Evolutionary conservation across 2,113 vertebrate species (phyloP).

Genomic region (Illadopsis cleaveri): DNA sequence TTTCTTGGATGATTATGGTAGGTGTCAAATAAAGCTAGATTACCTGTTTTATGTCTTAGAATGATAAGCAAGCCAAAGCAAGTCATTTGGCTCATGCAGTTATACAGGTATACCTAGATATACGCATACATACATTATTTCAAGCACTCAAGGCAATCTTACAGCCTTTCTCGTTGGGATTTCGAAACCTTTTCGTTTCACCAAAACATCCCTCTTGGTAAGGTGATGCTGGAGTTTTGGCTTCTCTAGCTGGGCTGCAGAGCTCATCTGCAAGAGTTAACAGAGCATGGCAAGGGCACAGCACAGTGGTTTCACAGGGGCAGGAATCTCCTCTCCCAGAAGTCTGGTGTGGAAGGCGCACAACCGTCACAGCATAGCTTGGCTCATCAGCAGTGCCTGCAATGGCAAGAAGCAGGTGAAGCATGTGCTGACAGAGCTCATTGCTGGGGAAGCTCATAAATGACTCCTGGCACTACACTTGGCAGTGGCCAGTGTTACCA

Average conservation of each 20-base stretch:
- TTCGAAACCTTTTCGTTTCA: neutral
- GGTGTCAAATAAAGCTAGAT: conserved; percentile 61
- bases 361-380: neutral
- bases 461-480: conserved; percentile 38
- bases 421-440: conserved; percentile 64
- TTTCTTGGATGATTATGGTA: conserved; percentile 54
- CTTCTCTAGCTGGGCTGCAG: neutral
- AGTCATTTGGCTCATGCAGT: conserved; percentile 53
- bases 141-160: conserved; percentile 52
- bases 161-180: conserved; percentile 15
- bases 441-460: conserved; percentile 55
- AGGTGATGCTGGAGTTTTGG: neutral
- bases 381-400: neutral
- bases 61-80: conserved; percentile 71
- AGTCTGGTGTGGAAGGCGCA: neutral
- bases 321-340: neutral
- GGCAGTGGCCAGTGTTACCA: conserved; percentile 58
- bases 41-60: conserved; percentile 56
- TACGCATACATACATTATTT: conserved; percentile 46
- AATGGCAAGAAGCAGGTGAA: conserved; percentile 21
- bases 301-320: neutral
- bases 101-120: conserved; percentile 54
- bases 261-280: neutral
- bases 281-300: neutral
- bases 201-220: neutral